Evolutionary conservation across 1,140 invertebrate species (phyloP).

Genomic region (Ceratosolen fusciceps): DNA sequence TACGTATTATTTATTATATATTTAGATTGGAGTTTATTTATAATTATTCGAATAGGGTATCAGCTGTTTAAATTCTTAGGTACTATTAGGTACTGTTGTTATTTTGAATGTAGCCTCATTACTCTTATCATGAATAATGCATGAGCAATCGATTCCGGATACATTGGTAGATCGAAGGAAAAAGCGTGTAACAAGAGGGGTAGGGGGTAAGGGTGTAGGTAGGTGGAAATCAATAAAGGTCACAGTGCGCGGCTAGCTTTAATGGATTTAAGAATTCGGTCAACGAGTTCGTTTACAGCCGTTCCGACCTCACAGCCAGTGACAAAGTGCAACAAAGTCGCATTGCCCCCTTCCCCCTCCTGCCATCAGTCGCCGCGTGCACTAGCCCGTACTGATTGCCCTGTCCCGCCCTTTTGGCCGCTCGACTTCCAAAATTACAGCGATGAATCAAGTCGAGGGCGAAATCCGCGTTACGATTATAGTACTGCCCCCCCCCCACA

Average conservation of each 20-base stretch:
- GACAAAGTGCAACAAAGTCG: constrained; percentile 3
- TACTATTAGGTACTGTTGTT: too few relatives aligned
- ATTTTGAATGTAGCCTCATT: too few relatives aligned
- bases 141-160: too few relatives aligned
- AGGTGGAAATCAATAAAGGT: not conserved
- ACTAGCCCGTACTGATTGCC: not conserved
- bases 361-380: not conserved
- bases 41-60: too few relatives aligned
- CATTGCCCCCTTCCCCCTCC: too few relatives aligned
- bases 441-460: constrained; percentile 18
- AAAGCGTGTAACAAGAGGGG: not conserved
- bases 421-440: not conserved
- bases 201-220: too few relatives aligned
- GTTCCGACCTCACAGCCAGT: not conserved
- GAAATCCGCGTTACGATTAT: not conserved
- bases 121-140: too few relatives aligned
- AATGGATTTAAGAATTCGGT: constrained; percentile 21
- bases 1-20: too few relatives aligned
- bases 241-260: not conserved
- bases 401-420: not conserved
- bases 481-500: too few relatives aligned
- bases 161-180: not conserved
- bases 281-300: constrained; percentile 29
- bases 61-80: too few relatives aligned
- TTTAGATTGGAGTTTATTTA: too few relatives aligned